phyloP scores from a whole-genome alignment of 2,797 vertebrate species.

The Chaetophractus vellerosus region DNA sequence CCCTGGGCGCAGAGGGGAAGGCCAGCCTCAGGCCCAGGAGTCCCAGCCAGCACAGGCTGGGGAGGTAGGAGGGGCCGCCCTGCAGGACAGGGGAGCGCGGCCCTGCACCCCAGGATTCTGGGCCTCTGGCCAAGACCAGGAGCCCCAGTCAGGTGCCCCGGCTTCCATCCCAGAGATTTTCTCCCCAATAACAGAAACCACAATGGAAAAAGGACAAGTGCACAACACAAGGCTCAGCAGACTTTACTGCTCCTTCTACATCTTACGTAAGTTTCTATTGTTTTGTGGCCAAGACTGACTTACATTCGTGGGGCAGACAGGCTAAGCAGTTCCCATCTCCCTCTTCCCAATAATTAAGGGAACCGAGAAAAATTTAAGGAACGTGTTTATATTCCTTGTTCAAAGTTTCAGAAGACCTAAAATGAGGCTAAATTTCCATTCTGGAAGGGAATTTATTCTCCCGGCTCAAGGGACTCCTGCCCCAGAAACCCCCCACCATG shows the following conservation, averaged over 20 bases:
- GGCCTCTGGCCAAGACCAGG: too few relatives aligned
- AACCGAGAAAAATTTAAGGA: not conserved
- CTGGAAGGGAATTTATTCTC: not conserved
- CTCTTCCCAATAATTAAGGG: not conserved
- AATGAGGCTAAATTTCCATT: accelerated
- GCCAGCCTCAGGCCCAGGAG: too few relatives aligned
- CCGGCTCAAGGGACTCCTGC: not conserved
- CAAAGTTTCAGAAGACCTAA: not conserved
- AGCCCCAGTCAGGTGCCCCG: too few relatives aligned
- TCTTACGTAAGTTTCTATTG: accelerated
- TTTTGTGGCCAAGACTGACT: not conserved
- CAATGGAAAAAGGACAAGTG: not conserved
- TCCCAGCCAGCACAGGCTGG: too few relatives aligned
- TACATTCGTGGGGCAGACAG: too few relatives aligned
- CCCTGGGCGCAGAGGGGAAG: too few relatives aligned
- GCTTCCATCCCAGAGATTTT: not conserved
- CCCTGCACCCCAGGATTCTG: too few relatives aligned
- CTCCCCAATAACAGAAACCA: not conserved
- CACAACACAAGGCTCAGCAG: too few relatives aligned
- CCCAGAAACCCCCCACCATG: accelerated
- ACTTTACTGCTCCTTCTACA: not conserved
- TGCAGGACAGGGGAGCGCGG: too few relatives aligned
- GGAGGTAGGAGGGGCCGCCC: too few relatives aligned
- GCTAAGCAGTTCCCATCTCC: accelerated
- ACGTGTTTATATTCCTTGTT: accelerated